Evolutionary conservation across 2,113 vertebrate genomes (phyloP).

Genomic region (Emydocephalus ijimae): DNA sequence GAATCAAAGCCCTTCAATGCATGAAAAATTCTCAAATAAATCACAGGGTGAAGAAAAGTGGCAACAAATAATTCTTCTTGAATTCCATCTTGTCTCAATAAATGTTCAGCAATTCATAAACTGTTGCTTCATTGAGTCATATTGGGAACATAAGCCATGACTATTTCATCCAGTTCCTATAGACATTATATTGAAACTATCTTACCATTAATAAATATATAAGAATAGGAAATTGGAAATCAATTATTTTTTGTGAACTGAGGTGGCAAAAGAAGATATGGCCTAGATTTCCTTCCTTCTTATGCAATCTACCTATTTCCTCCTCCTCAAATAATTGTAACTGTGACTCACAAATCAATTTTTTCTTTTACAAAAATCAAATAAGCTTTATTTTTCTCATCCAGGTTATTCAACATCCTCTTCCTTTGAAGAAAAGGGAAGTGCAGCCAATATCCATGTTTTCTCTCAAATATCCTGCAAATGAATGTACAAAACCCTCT

Average conservation of each 20-base stretch:
- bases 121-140: background rate
- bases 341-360: background rate
- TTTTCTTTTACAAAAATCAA: background rate
- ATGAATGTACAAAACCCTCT: background rate
- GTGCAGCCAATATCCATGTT: background rate
- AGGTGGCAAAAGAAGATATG: background rate
- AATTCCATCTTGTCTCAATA: background rate
- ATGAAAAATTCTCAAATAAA: background rate
- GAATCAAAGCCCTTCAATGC: background rate
- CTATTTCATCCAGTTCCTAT: background rate
- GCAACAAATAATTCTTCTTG: background rate
- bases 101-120: background rate
- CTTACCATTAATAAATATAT: background rate
- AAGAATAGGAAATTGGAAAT: background rate
- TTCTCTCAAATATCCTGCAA: background rate
- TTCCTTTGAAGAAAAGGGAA: background rate
- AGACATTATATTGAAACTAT: background rate
- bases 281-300: background rate
- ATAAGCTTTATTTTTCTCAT: background rate
- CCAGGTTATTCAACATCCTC: background rate
- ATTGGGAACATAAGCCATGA: background rate
- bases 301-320: background rate
- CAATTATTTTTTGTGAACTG: background rate
- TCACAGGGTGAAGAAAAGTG: background rate
- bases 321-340: background rate